Evolutionary conservation across 1,140 invertebrate species (phyloP), one percentile per base, ranked within the genome.

Genomic region (Theocolax elegans): DNA sequence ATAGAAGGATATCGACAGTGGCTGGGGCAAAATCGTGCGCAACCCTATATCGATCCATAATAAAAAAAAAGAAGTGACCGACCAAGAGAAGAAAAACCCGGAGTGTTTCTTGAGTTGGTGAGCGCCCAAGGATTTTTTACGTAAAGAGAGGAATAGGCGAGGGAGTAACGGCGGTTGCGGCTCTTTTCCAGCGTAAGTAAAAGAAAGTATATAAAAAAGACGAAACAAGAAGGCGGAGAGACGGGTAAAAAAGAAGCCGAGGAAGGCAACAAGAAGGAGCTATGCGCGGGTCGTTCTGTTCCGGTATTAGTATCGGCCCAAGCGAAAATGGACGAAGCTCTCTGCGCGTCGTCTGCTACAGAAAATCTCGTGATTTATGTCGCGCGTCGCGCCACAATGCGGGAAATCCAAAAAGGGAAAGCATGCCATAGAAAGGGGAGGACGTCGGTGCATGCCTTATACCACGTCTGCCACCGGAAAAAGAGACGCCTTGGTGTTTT

Each of bases 351-450:
- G 54, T 58, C 54, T 58, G 54, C 31, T 42, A 58, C 54, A 42
- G 54, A 58, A 58, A 58, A 58, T 58, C 54, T 31, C 40, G 54
- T 58, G 54, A 58, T 58, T 58, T 58, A 58, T 58, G 35, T 31
- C 35, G 54, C 54, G 54, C 35, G 17, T 31, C 19, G 35, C 13
- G 54, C 54, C 54, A 42, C 54, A 58, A 58, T 40, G 19, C 46
- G 62, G 62, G 21, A 64, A 64, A 64, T 38, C 62, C 46, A 40
- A 64, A 53, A 53, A 64, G 31, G 62, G 27, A 35, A 49, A 60
- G 54, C 29, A 46, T 8, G n/a, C 6, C 3, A 46, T 8, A 46
- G 17, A 46, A 46, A 46, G 17, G 17, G n/a, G n/a, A 46, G n/a
- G 15, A 8, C 42, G 42, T 13, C 4, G 42, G 15, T n/a, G n/a